Percentiles rank a stretch among this genome's conserved stretches.
Conservation (phyloP, 2,888 invertebrate species). For the Meliscaeva auricollis region DNA sequence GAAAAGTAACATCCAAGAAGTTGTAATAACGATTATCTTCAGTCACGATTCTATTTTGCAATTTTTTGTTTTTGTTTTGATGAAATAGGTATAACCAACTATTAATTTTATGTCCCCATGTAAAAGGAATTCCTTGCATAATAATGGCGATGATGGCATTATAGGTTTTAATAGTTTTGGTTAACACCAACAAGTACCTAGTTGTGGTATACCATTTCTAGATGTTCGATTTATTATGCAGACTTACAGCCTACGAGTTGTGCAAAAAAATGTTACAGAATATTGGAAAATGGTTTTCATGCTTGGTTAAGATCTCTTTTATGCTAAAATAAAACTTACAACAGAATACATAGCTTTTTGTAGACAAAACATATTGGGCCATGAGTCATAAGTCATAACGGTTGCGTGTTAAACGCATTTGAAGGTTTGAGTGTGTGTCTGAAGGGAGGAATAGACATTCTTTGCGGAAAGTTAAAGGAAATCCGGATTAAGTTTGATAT, state of each 20-base stretch:
- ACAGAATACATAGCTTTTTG: neutral
- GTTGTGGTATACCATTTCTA: constrained; percentile 1
- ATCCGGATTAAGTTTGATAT: no score
- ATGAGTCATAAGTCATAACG: constrained; percentile 35
- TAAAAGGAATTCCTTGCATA: neutral
- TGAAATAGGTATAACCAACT: neutral
- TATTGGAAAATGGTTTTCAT: constrained; percentile 34
- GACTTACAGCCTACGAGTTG: neutral
- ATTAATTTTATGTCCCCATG: constrained; percentile 8
- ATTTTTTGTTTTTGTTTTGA: neutral
- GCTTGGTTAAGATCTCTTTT: constrained; percentile 20
- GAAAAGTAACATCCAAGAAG: constrained; percentile 53
- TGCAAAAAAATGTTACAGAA: constrained; percentile 32
- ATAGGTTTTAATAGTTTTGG: neutral
- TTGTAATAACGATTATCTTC: constrained; percentile 27
- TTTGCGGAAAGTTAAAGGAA: neutral
- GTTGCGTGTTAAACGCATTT: neutral
- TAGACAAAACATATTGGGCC: neutral
- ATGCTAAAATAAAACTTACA: constrained; percentile 2
- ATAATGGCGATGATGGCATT: neutral
- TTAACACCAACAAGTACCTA: neutral
- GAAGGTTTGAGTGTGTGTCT: no score
- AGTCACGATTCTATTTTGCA: constrained; percentile 20
- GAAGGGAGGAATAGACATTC: neutral
- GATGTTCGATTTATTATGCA: constrained; percentile 27